Evolutionary conservation across 2,113 vertebrate genomes (phyloP).

Genomic region (Percina caprodes): DNA sequence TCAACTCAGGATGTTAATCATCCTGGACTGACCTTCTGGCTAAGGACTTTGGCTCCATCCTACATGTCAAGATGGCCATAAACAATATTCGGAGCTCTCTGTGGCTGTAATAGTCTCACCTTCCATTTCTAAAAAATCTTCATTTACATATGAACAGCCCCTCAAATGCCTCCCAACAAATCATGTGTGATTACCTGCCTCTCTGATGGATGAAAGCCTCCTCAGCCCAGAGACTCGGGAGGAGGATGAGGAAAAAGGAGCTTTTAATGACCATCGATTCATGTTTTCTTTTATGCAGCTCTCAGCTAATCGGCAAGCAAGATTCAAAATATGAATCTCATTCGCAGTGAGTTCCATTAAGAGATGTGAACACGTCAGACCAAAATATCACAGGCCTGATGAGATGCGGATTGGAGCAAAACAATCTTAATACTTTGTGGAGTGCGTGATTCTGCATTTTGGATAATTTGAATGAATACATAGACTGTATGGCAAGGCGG

Average conservation of each 20-base stretch:
- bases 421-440: not conserved
- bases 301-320: slow-evolving; percentile 37
- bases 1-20: not conserved
- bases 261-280: slow-evolving; percentile 31
- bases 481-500: not conserved
- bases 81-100: slow-evolving; percentile 2
- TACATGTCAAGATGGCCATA: not conserved
- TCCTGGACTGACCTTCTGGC: not conserved
- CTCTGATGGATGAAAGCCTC: slow-evolving; percentile 11
- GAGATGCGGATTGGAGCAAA: slow-evolving; percentile 12
- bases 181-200: slow-evolving; percentile 46
- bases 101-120: not conserved
- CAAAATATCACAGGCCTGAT: not conserved
- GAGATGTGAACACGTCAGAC: not conserved
- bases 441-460: not conserved
- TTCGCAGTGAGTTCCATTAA: not conserved
- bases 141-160: slow-evolving; percentile 55
- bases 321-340: slow-evolving; percentile 33
- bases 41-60: not conserved
- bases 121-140: slow-evolving; percentile 8
- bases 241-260: slow-evolving; percentile 16
- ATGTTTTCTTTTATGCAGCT: slow-evolving; percentile 15
- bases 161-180: slow-evolving; percentile 37
- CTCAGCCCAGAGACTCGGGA: not conserved
- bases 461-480: not conserved